Base-by-base conservation (phyloP, 2,113 vertebrate genomes). In the Tympanuchus pallidicinctus region DNA sequence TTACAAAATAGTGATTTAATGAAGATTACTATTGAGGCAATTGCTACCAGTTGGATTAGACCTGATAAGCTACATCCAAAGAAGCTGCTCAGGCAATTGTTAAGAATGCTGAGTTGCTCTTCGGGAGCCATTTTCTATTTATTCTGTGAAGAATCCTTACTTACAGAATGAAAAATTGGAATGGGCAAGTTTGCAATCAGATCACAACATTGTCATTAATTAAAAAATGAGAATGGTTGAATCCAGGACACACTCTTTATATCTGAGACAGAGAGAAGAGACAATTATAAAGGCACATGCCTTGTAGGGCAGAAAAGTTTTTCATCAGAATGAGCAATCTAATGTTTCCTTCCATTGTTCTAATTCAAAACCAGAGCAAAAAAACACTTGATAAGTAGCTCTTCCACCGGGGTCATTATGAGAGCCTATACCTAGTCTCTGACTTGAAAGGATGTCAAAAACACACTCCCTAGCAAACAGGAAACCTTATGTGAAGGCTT, bases 311-410 rank as follows among this genome's bases (percentile, higher is more conserved):
- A 91, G 85, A 71, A 78, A 91, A 94, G 50, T 73, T 84, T 82
- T 96, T 95, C 89, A 93, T 67, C 96, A 92, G 93, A 95, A 92
- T 91, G 90, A 95, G 79, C 73, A 61, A 79, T 72, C 43, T 40
- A 92, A 36, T 71, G 61, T 87, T 97, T 97, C 92, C 97, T 97
- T 94, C 93, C 94, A 96, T 77, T 92, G 95, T 47, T 92, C 93
- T 92, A 83, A 90, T 92, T 97, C 93, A 83, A 92, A 94, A 86
- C 61, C 85, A 72, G 61, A 78, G 66, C 82, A 75, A 88, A 85
- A 2, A 57, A 0, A 72, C 10, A 25, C 82, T 77, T 96, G 91
- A 56, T 78, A 30, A 43, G 13, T 22, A 78, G 92, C 85, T 92
- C n/a, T 42, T 81, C 2, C 38, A 21, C 85, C 78, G 94, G 92